Evolutionary conservation across 2,113 vertebrate species (phyloP), one percentile per base, ranked within the genome.

Genomic region (Lagopus muta): DNA sequence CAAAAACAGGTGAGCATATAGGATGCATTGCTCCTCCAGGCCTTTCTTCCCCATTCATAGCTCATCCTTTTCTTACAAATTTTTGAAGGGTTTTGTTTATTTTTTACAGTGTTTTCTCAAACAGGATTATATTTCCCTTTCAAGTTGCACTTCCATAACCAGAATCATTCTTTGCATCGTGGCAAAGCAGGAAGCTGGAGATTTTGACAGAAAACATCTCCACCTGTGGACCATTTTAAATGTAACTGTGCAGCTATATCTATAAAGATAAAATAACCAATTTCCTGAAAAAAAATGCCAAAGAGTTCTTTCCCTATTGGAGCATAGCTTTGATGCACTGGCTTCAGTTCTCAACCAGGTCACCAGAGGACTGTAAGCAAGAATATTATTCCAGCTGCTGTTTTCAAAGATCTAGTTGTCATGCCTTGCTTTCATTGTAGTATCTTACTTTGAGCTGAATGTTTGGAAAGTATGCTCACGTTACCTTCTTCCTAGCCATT

Each of bases 1-100:
- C 40, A 52, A 58, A 90, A 55, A 73, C 10, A 62, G 78, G 11
- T 22, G 79, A 87, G 13, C 8, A 50, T 42, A 40, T 30, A n/a
- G 71, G n/a, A 38, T 18, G 30, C 3, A 32, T 21, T 55, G 10
- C 19, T 73, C 28, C 43, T 67, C 30, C 9, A 87, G 78, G 38
- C 5, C 5, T 69, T 78, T 10, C 32, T 89, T 91, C 48, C 4
- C 3, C 0, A 0, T 76, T 76, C 30, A 17, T 52, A 69, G 34
- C 21, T 87, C 8, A 36, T 58, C 34, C 21, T 82, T 84, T 48
- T 48, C 47, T 48, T 48, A 22, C 32, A 50, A 71, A 84, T 64
- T 14, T 19, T 10, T 48, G 47, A 48, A 48, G 47, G 47, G 47
- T 48, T 50, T 24, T 50, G 48, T 24, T 50, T 50, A 22, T 24